Base-by-base conservation (phyloP, 2,888 invertebrate species). In the Drosophila barbarae region DNA sequence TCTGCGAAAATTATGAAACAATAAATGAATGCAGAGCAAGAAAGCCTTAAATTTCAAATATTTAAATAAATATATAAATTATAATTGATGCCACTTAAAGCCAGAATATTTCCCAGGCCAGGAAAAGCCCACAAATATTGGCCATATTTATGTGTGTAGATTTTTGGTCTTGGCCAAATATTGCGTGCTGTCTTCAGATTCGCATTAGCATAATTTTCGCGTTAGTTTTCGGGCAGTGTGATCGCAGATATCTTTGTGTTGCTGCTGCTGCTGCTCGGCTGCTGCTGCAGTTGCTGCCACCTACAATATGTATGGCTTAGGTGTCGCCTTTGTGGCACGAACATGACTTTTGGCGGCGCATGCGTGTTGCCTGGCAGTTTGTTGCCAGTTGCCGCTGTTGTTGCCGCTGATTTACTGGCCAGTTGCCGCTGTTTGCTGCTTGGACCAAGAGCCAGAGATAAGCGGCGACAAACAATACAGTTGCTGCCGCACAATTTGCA, bases 271-370 rank as follows among this genome's bases (percentile, higher is more conserved):
- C 30, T 46, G 55, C n/a, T n/a, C n/a, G n/a, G n/a, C n/a, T n/a
- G n/a, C 39, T 66, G 65, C 12, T 46, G 52, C 15, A 50, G 67
- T 12, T 61, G 69, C 28, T 69, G 71, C 79, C 79, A 79, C 79
- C 79, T 79, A 79, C 79, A 79, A 79, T 78, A 79, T 82, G 77
- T 79, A 81, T 79, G 82, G 82, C 79, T 71, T 76, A 73, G 80
- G 74, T 79, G 79, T 79, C 79, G 82, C 79, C 70, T 74, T 73
- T 80, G 83, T 83, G 83, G 83, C 80, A 83, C 76, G 83, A 83
- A 83, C 83, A 83, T 81, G 83, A 81, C 83, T 83, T 83, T 81
- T 77, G 84, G 79, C 74, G 73, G 84, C 81, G 83, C 84, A 84
- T 84, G 84, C 83, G 83, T 84, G 84, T 74, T 81, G 78, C 73